A percentile compares a stretch with the other conserved stretches of the same genome.
These are phyloP conservation scores for Cyanistes caeruleus DNA, from an alignment of 2,113 vertebrate species.

Conservation along the genomic window DNA sequence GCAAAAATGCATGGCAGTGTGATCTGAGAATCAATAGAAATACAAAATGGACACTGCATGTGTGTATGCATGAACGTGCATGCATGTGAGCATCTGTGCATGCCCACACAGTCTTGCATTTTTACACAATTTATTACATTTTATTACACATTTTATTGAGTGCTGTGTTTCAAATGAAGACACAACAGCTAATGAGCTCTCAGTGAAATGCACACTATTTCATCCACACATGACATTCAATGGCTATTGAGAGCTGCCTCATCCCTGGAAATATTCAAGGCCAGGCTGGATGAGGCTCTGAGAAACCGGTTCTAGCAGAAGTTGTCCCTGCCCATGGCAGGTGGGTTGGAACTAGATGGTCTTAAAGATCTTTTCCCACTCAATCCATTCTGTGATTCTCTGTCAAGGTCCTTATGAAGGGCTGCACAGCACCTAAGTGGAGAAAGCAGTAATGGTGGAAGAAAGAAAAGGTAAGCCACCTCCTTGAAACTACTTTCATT, in stretches of 20 bases:
- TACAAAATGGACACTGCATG: not conserved
- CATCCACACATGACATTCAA: not conserved
- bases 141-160: not conserved
- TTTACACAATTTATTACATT: not conserved
- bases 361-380: not conserved
- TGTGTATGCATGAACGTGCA: fast-evolving
- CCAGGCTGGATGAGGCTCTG: not conserved
- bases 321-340: not conserved
- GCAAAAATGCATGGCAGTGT: not conserved
- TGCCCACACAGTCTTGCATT: not conserved
- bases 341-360: not conserved
- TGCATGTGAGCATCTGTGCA: not conserved
- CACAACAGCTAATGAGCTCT: not conserved
- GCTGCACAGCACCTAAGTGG: not conserved
- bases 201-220: not conserved
- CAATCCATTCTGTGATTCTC: not conserved
- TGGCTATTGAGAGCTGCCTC: not conserved
- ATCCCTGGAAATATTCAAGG: not conserved
- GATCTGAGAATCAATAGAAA: not conserved
- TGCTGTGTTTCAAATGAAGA: not conserved
- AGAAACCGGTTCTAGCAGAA: not conserved
- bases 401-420: not conserved
- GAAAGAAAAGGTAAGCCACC: not conserved
- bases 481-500: not conserved
- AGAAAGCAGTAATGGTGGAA: not conserved